Conservation (phyloP, 2,113 vertebrate species). For the Nanorana parkeri region DNA sequence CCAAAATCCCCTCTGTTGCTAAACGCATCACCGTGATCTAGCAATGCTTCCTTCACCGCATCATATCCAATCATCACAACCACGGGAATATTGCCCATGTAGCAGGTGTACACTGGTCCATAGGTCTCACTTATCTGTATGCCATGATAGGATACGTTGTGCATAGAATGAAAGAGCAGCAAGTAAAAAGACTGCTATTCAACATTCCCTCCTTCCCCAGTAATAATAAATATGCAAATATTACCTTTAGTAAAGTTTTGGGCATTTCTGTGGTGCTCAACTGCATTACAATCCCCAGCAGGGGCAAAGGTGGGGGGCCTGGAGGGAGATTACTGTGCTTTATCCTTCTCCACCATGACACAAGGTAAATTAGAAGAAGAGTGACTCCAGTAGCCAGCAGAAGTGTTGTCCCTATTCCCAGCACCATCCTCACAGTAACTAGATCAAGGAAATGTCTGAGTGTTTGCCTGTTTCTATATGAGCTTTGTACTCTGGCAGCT, state of each 20-base stretch:
- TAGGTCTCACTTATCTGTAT: slow-evolving; percentile 61
- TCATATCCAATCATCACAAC: slow-evolving; percentile 63
- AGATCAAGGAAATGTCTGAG: too few species aligned
- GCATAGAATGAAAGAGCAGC: too few species aligned
- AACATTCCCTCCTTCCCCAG: too few species aligned
- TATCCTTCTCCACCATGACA: background rate
- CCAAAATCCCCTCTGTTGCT: slow-evolving; percentile 52
- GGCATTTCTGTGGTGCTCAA: background rate
- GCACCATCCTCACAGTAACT: slow-evolving; percentile 6
- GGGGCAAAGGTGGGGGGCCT: slow-evolving; percentile 27
- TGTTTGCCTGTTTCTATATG: too few species aligned
- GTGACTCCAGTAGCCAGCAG: slow-evolving; percentile 8
- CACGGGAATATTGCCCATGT: slow-evolving; percentile 49
- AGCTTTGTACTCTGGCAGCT: too few species aligned
- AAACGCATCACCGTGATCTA: slow-evolving; percentile 63
- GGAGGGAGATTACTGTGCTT: slow-evolving; percentile 17
- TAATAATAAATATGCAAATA: background rate
- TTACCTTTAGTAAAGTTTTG: slow-evolving; percentile 26
- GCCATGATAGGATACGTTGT: too few species aligned
- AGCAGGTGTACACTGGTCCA: slow-evolving; percentile 64
- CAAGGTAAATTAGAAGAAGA: background rate
- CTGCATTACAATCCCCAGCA: slow-evolving; percentile 35
- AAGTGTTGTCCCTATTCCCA: background rate
- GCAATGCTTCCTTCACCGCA: slow-evolving; percentile 62
- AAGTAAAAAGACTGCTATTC: too few species aligned